Evolutionary conservation across 2,888 invertebrate species (phyloP).

Genomic region (Leptinotarsa tumamoca): DNA sequence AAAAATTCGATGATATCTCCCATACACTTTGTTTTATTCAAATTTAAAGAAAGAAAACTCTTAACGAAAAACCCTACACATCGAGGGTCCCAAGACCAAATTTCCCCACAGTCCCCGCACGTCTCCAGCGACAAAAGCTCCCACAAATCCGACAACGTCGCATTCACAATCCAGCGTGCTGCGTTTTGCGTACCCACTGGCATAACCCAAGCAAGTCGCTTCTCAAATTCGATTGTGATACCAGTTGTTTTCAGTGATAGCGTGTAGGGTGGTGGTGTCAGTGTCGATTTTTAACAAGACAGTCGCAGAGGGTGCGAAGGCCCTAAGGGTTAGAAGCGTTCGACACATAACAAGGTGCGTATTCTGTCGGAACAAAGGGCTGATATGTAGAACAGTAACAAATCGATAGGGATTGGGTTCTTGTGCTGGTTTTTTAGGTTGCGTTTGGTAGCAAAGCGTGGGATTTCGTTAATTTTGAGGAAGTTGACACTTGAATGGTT

Average conservation of each 20-base stretch:
- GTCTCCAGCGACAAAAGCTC: conserved; percentile 17
- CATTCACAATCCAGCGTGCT: conserved; percentile 42
- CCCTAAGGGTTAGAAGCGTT: conserved; percentile 15
- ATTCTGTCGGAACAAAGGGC: conserved; percentile 29
- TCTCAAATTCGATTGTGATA: conserved; percentile 31
- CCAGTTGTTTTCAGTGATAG: conserved; percentile 29
- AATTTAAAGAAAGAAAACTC: too few relatives aligned
- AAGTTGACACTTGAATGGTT: background rate
- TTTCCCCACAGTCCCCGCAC: background rate
- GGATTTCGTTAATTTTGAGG: background rate
- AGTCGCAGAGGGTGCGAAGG: background rate
- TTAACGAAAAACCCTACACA: too few relatives aligned
- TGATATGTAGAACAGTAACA: background rate
- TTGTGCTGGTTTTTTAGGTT: conserved; percentile 23
- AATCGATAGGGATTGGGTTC: conserved; percentile 23
- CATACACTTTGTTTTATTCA: too few relatives aligned
- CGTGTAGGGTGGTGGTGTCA: conserved; percentile 19
- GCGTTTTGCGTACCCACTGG: conserved; percentile 44
- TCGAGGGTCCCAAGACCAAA: too few relatives aligned
- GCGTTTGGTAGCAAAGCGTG: background rate
- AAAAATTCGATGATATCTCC: accelerated
- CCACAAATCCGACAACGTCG: conserved; percentile 37
- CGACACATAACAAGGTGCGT: conserved; percentile 35
- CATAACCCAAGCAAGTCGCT: conserved; percentile 31
- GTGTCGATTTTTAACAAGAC: conserved; percentile 22